Conservation (phyloP, 2,888 invertebrate genomes). For the Trachelus tabidus region DNA sequence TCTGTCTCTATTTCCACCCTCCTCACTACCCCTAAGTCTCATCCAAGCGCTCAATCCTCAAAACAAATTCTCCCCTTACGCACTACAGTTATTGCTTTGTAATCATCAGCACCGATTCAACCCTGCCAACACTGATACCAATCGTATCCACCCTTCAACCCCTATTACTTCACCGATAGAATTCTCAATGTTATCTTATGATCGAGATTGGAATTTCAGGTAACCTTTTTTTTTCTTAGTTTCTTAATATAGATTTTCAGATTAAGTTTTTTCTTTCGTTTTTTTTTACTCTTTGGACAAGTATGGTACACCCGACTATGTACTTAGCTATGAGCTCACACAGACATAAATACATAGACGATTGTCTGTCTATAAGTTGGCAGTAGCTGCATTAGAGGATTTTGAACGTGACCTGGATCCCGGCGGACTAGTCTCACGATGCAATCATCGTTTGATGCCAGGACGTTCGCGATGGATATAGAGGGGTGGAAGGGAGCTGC, state of each 20-base stretch:
- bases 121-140: no score
- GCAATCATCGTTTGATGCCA: slow-evolving; percentile 53
- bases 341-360: slow-evolving; percentile 11
- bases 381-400: slow-evolving; percentile 36
- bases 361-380: slow-evolving; percentile 21
- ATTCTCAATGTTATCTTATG: neutral
- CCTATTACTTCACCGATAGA: neutral
- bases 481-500: slow-evolving; percentile 9
- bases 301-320: neutral
- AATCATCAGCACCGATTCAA: neutral
- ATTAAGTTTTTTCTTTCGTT: neutral
- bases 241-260: neutral
- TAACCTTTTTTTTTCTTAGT: neutral
- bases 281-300: neutral
- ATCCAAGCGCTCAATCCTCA: neutral
- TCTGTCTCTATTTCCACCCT: neutral
- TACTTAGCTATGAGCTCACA: neutral
- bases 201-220: neutral
- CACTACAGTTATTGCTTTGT: neutral
- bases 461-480: slow-evolving; percentile 33
- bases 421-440: slow-evolving; percentile 31
- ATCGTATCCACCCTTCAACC: neutral
- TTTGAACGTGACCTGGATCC: slow-evolving; percentile 48
- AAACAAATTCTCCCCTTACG: neutral
- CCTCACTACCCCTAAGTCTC: no score